phyloP scores from a whole-genome alignment of 2,113 vertebrate genomes.

The Callaeas wilsoni region DNA sequence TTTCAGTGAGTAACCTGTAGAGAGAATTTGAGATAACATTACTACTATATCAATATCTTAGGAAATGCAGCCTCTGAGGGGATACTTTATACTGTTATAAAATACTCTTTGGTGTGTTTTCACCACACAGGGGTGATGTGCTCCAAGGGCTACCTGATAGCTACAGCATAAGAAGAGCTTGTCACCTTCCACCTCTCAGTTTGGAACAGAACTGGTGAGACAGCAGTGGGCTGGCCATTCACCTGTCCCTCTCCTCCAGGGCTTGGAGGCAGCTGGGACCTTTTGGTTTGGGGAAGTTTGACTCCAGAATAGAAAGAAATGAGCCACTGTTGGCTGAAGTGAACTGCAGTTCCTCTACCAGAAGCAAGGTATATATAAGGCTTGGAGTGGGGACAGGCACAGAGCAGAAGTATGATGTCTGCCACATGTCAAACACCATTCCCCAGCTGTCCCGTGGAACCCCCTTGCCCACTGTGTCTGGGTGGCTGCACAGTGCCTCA shows the following conservation, averaged over 20 bases:
- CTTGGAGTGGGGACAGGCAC: rapidly evolving
- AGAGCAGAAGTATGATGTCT: rapidly evolving
- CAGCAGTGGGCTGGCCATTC: neutral
- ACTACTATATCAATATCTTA: conserved; percentile 27
- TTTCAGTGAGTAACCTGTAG: conserved; percentile 58
- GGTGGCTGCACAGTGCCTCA: neutral
- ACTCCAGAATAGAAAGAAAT: neutral
- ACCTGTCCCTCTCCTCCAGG: neutral
- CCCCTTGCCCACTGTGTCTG: rapidly evolving
- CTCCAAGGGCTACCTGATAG: neutral
- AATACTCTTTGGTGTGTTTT: neutral
- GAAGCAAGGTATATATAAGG: neutral
- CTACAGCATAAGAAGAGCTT: rapidly evolving
- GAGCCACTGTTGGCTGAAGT: neutral
- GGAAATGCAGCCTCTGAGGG: conserved; percentile 23
- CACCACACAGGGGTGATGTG: neutral
- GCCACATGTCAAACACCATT: rapidly evolving
- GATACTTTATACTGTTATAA: neutral
- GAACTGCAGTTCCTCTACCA: neutral
- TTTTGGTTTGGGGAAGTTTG: neutral
- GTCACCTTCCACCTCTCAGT: neutral
- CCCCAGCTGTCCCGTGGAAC: rapidly evolving
- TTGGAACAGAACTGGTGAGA: neutral
- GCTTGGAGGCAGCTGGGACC: too few relatives aligned
- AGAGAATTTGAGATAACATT: conserved; percentile 58